Evolutionary conservation across 2,888 invertebrate genomes (phyloP).

Genomic region (Sussaba pulchella): DNA sequence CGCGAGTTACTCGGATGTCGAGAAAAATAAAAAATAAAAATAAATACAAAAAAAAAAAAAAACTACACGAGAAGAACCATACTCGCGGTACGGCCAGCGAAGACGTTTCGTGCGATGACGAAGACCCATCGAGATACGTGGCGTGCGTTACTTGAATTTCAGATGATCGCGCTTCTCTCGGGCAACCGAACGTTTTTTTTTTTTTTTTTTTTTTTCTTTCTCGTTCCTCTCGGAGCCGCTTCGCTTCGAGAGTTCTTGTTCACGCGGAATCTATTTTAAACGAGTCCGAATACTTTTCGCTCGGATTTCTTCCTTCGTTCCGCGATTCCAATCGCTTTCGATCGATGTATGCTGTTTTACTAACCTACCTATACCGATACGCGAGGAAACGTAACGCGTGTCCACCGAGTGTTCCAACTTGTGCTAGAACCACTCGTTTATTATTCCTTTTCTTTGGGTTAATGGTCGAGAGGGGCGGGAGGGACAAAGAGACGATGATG

Average conservation of each 20-base stretch:
- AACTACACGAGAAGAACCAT: slow-evolving; percentile 45
- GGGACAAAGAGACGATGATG: slow-evolving; percentile 49
- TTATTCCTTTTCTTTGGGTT: slow-evolving; percentile 61
- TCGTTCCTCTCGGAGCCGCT: slow-evolving; percentile 20
- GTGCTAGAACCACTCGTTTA: slow-evolving; percentile 44
- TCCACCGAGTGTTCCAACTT: slow-evolving; percentile 32
- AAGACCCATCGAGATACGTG: slow-evolving; percentile 67
- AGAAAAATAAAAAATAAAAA: slow-evolving; percentile 35
- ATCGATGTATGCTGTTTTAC: slow-evolving; percentile 28
- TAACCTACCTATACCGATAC: slow-evolving; percentile 13
- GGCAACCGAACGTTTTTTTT: slow-evolving; percentile 36
- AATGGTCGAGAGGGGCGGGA: too few species aligned
- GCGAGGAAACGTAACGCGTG: slow-evolving; percentile 60
- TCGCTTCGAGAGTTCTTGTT: slow-evolving; percentile 65
- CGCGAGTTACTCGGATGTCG: slow-evolving; percentile 43
- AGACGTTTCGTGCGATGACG: slow-evolving; percentile 47
- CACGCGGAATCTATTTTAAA: slow-evolving; percentile 71
- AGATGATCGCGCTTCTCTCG: slow-evolving; percentile 62
- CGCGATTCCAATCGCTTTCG: slow-evolving; percentile 64
- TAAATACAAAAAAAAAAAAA: slow-evolving; percentile 24
- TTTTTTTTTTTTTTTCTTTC: slow-evolving; percentile 4
- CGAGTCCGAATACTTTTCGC: slow-evolving; percentile 70
- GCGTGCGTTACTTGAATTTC: slow-evolving; percentile 72
- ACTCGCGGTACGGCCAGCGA: slow-evolving; percentile 54
- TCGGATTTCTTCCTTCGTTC: slow-evolving; percentile 62